Evolutionary conservation across 2,113 vertebrate species (phyloP).

Genomic region (Climacteris rufus): DNA sequence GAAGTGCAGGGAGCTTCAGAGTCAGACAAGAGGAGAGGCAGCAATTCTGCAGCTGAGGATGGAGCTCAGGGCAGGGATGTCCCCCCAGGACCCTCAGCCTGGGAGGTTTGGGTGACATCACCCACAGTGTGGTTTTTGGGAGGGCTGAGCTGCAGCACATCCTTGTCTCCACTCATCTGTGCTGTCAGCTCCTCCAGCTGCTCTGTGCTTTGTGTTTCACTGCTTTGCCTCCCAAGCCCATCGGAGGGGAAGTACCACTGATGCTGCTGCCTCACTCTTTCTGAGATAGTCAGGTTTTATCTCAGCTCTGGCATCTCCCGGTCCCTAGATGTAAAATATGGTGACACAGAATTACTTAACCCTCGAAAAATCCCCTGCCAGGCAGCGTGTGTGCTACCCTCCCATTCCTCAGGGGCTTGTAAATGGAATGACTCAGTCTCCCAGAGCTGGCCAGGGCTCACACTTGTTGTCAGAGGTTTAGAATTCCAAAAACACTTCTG

Average conservation of each 20-base stretch:
- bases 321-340: conserved; percentile 56
- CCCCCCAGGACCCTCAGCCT: background rate
- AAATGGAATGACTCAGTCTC: conserved; percentile 70
- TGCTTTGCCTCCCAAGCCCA: background rate
- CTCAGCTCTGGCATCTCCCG: conserved; percentile 11
- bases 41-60: background rate
- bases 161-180: background rate
- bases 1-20: background rate
- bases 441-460: conserved; percentile 37
- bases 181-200: background rate
- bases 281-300: background rate
- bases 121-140: too few species aligned
- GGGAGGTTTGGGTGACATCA: background rate
- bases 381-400: conserved; percentile 63
- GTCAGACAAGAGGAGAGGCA: background rate
- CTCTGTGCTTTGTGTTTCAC: background rate
- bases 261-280: background rate
- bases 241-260: background rate
- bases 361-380: conserved; percentile 70
- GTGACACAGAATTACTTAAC: conserved; percentile 77
- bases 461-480: conserved; percentile 47
- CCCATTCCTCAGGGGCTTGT: conserved; percentile 65
- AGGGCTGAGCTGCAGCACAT: background rate
- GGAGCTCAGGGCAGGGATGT: background rate
- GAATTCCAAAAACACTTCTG: conserved; percentile 26